phyloP scores from a whole-genome alignment of 2,113 vertebrate species.

The Aythya baeri region DNA sequence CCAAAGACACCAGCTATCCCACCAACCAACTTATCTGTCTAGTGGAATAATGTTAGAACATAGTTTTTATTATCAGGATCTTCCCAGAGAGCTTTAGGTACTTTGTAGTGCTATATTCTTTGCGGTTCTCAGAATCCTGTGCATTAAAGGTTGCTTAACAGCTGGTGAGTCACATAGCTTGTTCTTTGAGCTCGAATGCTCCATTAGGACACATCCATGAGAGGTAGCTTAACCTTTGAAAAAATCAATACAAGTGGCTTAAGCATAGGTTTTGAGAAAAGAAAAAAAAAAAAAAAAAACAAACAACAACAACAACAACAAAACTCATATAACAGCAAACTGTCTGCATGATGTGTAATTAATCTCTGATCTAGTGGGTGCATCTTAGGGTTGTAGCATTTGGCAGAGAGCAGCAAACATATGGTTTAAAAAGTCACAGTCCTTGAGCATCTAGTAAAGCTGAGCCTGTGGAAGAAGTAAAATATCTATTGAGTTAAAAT shows the following conservation, averaged over 20 bases:
- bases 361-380: not conserved
- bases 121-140: slow-evolving; percentile 44
- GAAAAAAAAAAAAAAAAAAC: not conserved
- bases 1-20: slow-evolving; percentile 10
- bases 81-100: slow-evolving; percentile 48
- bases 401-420: not conserved
- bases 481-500: not conserved
- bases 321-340: not conserved
- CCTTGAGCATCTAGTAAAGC: not conserved
- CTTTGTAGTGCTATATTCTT: slow-evolving; percentile 55
- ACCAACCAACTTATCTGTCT: slow-evolving; percentile 4
- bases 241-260: slow-evolving; percentile 47
- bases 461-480: not conserved
- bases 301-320: not conserved
- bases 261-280: not conserved
- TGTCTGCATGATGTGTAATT: not conserved
- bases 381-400: not conserved
- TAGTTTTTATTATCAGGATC: slow-evolving; percentile 50
- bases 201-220: slow-evolving; percentile 55
- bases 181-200: slow-evolving; percentile 55
- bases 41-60: slow-evolving; percentile 44
- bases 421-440: not conserved
- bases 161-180: slow-evolving; percentile 61
- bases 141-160: slow-evolving; percentile 67
- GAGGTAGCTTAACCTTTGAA: slow-evolving; percentile 68